Base-by-base conservation (phyloP, 1,140 invertebrate genomes). In the Aphaenogaster floridana region DNA sequence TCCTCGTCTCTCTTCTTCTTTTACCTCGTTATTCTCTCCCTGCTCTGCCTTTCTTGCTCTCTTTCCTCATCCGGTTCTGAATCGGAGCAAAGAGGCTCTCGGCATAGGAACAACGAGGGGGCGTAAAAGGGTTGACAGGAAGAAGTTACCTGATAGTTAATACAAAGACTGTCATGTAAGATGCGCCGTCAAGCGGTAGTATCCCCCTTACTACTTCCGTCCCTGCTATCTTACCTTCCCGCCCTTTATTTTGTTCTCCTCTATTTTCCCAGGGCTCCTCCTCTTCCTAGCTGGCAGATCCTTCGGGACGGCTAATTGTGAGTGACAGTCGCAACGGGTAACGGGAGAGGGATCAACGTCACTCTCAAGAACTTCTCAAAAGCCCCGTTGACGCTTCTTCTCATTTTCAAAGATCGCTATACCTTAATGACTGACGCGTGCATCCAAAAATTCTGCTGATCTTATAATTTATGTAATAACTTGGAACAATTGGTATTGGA, bases 301-400 rank as follows among this genome's bases (percentile, higher is more conserved):
- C 91, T 91, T 88, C 86, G 93, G 93, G 93, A 94, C 89, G 91
- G 92, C 91, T 94, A 94, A 94, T 94, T 93, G 93, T 94, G 93
- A 94, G 93, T 92, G 93, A 94, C 93, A 93, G 92, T 93, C 93
- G 90, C 91, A 92, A 91, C 90, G 91, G 88, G 89, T 88, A 90
- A 88, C 85, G 84, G 86, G 81, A 91, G 90, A 91, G 89, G 91
- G 92, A 91, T 93, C 93, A 93, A 93, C 92, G 92, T 93, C 88
- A 89, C 88, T 92, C 91, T 91, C 88, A 88, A 90, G 89, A 92
- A 91, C 88, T 93, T 92, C 92, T 92, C 84, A 88, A 86, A 92
- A 91, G 87, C 78, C 61, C 36, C 69, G 87, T 80, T 88, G 89
- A 81, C 77, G 85, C 48, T 66, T 64, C 66, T 87, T 72, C 66